Conservation (phyloP, 2,113 vertebrate genomes). For the Blennius ocellaris region DNA sequence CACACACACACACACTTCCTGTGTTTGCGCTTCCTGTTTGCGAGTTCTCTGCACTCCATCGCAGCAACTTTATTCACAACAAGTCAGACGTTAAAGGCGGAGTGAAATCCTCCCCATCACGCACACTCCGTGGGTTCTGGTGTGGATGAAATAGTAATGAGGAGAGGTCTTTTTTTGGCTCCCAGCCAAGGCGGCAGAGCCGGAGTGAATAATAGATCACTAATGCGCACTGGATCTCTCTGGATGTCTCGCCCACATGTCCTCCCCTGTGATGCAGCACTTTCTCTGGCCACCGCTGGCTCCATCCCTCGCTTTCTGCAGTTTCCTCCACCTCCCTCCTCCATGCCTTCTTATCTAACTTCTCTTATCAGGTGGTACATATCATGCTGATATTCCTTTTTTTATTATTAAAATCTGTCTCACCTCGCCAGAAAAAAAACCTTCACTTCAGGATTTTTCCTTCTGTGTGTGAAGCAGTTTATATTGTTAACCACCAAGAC, state of each 20-base stretch:
- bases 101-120: too few relatives aligned
- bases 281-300: slow-evolving; percentile 34
- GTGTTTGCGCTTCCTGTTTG: slow-evolving; percentile 64
- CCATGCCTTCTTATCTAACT: not conserved
- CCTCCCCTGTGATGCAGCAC: slow-evolving; percentile 63
- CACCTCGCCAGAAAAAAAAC: too few relatives aligned
- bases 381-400: too few relatives aligned
- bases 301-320: slow-evolving; percentile 12
- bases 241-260: slow-evolving; percentile 29
- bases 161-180: slow-evolving; percentile 61
- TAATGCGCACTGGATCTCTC: slow-evolving; percentile 6
- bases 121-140: not conserved
- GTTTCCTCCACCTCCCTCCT: not conserved
- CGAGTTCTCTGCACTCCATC: not conserved
- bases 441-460: too few relatives aligned
- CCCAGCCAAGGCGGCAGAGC: slow-evolving; percentile 30
- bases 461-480: too few relatives aligned
- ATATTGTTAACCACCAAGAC: too few relatives aligned
- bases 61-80: too few relatives aligned
- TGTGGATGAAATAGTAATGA: slow-evolving; percentile 63
- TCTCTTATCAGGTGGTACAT: too few relatives aligned
- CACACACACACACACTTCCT: slow-evolving; percentile 22
- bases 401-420: too few relatives aligned
- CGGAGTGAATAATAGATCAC: slow-evolving; percentile 66
- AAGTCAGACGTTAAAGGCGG: too few relatives aligned